Evolutionary conservation across 2,888 invertebrate species (phyloP), one percentile per base, ranked within the genome.

Genomic region (Yponomeuta evonymella): DNA sequence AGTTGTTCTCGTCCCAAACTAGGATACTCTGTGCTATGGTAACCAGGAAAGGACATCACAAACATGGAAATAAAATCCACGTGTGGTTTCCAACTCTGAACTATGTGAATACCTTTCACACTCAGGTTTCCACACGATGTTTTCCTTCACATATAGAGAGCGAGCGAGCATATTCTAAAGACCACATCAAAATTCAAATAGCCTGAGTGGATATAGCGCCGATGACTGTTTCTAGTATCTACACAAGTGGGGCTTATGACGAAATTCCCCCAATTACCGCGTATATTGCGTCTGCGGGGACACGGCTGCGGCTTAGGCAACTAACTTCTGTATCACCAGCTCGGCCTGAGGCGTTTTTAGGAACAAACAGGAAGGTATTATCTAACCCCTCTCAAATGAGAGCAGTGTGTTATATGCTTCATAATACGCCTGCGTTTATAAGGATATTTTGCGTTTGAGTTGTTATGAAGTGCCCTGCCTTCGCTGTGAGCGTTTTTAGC

Each of bases 281-380:
- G 48, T 67, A 48, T 67, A 67, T 67, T 67, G 48, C 67, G 48
- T 67, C 48, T 65, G 2, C 23, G n/a, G 48, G 67, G 67, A 36
- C 43, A 67, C n/a, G 36, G 10, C 51, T n/a, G 51, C 48, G 51
- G 71, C 75, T 76, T 75, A 73, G 74, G 78, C 79, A 81, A 83
- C 79, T 76, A 75, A 82, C 79, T 83, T 82, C 79, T 78, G 77
- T 81, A 81, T 81, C 77, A 72, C 74, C 76, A 73, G 74, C 73
- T 72, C 5, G 66, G 79, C 83, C 80, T 75, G 72, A 73, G 79
- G 83, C 79, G 74, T 70, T 81, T 78, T 75, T 75, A 75, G 73
- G 73, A 73, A 72, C 74, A 72, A 76, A 75, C 75, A 75, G 74
- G 72, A 43, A 63, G 33, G 63, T 29, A 12, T 69, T 70, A 73